A percentile compares a stretch with the other conserved stretches of the same genome.
Conservation (phyloP, 2,888 invertebrate species). For the Drosophila anomalata region DNA sequence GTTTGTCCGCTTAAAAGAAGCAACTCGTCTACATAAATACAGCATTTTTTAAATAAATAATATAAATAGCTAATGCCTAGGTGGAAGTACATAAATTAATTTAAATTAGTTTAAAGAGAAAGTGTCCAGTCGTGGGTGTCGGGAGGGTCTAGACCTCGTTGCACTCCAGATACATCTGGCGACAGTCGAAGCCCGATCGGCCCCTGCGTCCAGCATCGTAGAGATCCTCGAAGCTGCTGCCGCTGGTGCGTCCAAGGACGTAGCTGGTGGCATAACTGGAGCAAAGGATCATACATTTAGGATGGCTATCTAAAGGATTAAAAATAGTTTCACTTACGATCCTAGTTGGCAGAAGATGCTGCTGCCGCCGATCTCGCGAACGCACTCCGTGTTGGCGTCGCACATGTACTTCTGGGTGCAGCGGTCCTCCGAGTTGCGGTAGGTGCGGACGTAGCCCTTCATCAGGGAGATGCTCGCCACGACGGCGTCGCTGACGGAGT, state of each 20-base stretch:
- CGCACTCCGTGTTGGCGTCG: constrained; percentile 94
- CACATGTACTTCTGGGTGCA: constrained; percentile 95
- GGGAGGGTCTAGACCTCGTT: constrained; percentile 90
- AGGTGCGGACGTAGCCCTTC: constrained; percentile 94
- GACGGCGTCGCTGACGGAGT: constrained; percentile 95
- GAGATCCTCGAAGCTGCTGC: constrained; percentile 90
- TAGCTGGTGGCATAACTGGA: constrained; percentile 94
- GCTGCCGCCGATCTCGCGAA: constrained; percentile 90
- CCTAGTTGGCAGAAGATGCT: constrained; percentile 96
- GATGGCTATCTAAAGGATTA: background rate
- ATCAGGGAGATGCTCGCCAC: constrained; percentile 94
- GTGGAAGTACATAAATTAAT: constrained; percentile 75
- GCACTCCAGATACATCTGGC: constrained; percentile 93
- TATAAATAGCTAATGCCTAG: constrained; percentile 74
- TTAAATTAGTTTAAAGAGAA: constrained; percentile 70
- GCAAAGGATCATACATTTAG: background rate
- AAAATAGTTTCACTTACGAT: constrained; percentile 88
- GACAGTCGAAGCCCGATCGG: constrained; percentile 93
- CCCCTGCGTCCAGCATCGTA: constrained; percentile 95
- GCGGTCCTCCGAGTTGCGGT: constrained; percentile 90
- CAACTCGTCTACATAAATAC: constrained; percentile 39
- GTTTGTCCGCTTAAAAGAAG: constrained; percentile 24
- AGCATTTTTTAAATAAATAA: constrained; percentile 71
- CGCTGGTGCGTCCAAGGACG: constrained; percentile 90
- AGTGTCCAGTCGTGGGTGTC: constrained; percentile 64